phyloP scores from a whole-genome alignment of 2,797 vertebrate genomes.

The Hephaestus fuliginosus region DNA sequence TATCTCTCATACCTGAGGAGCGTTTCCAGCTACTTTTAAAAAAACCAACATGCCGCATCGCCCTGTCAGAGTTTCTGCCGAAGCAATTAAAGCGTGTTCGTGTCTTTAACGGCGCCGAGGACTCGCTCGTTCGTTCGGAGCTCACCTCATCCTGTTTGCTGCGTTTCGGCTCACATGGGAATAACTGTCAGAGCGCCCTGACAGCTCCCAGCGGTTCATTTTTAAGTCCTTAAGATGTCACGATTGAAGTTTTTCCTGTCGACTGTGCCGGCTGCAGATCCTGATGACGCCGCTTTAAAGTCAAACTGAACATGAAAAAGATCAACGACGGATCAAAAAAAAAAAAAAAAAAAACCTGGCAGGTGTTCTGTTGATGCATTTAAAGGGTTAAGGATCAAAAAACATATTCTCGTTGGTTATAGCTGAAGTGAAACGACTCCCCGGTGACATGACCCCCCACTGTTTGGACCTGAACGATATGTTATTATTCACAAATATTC shows the following conservation, averaged over 20 bases:
- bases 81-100: slow-evolving; percentile 31
- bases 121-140: not conserved
- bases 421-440: slow-evolving; percentile 3
- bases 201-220: slow-evolving; percentile 53
- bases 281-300: slow-evolving; percentile 17
- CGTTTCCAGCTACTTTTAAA: slow-evolving; percentile 2
- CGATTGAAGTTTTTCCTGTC: slow-evolving; percentile 40
- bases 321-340: slow-evolving; percentile 10
- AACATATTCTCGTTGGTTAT: not conserved
- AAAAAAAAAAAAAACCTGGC: slow-evolving; percentile 12
- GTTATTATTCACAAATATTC: not conserved
- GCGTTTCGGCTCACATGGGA: slow-evolving; percentile 38
- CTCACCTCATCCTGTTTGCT: slow-evolving; percentile 20
- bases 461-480: not conserved
- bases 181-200: slow-evolving; percentile 42
- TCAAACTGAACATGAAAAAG: slow-evolving; percentile 39
- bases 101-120: slow-evolving; percentile 1
- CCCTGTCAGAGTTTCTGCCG: slow-evolving; percentile 28
- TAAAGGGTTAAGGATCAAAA: not conserved
- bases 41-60: slow-evolving; percentile 12
- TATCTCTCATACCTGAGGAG: slow-evolving; percentile 33
- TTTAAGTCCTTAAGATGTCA: slow-evolving; percentile 56
- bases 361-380: slow-evolving; percentile 33
- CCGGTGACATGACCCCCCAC: too few relatives aligned
- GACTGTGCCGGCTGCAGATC: slow-evolving; percentile 14